Evolutionary conservation across 2,888 invertebrate species (phyloP), one percentile per base, ranked within the genome.

Genomic region (Dasysyrphus tricinctus): DNA sequence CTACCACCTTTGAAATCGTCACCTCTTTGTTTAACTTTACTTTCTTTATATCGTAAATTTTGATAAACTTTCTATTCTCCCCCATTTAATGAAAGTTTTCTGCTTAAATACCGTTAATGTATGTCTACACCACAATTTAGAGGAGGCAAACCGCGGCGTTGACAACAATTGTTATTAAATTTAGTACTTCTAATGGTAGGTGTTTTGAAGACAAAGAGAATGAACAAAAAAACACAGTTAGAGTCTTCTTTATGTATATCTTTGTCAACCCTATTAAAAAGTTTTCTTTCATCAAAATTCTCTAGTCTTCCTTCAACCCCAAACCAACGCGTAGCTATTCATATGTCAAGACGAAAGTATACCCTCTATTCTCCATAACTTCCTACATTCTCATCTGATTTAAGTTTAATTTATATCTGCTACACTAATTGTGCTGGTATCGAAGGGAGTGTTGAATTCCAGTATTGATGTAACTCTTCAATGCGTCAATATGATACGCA

Each of bases 401-500:
- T 81, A 63, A 81, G 69, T 74, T 70, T 85, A 85, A 85, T 81
- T 85, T 77, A 74, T 81, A 81, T 77, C 70, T 85, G 81, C 63
- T 77, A 73, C 37, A 49, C 85, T 85, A 85, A 85, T 85, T 81
- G 85, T 65, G 77, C 77, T 65, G n/a, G 76, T 56, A 63, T 81
- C 81, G 61, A 74, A 74, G 77, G 70, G 81, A 70, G 85, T 76
- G 77, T 85, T 61, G 73, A 85, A 80, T 85, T 85, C 73, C 77
- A 73, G 16, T 61, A 81, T 69, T 85, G n/a, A n/a, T n/a, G 81
- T 85, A 61, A 78, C 77, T 67, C 67, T 77, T 70, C 69, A 81
- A 81, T 78, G 77, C 73, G 77, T 85, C 81, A 81, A 85, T 81
- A 78, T 69, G 85, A 85, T 81, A 81, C 77, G 77, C 77, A 85